Evolutionary conservation across 2,888 invertebrate genomes (phyloP), one percentile per base, ranked within the genome.

Genomic region (Eledona agricola): DNA sequence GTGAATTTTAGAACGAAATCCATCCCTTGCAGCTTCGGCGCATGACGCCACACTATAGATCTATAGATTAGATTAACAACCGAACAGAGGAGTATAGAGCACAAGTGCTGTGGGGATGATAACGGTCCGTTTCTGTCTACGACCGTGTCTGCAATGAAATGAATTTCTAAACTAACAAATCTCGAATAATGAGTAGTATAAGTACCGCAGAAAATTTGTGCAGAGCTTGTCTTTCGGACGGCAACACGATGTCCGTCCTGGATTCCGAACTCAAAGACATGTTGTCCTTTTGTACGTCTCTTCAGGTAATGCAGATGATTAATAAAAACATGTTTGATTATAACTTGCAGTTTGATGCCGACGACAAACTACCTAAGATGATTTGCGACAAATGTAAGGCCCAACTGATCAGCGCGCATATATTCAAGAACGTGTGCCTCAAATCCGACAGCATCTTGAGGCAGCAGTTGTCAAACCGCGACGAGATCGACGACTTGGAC

Each of bases 221-320:
- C 59, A 72, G 81, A 49, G 75, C 79, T 57, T 82, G 82, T 65
- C 67, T 82, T 62, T 51, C 62, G 51, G 59, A 72, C 67, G 54
- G 72, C 67, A 20, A 71, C 61, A 72, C 80, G 68, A 68, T 71
- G 60, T 73, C 79, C 1, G 59, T 75, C 47, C 64, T 71, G 25
- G 66, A 67, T n/a, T 63, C 72, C 50, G 72, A 75, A 40, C 62
- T 70, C 38, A 65, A 66, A 55, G 66, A 70, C 37, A 74, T 62
- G 57, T 70, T 68, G 53, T 52, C 55, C 19, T 69, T 59, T 31
- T 72, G 71, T 45, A 70, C 71, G 17, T 64, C 68, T 11, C 49
- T 72, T 56, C 57, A 61, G 40, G 71, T 72, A 64, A 28, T 54
- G 9, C 10, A 13, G 16, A 12, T 12, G 26, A 34, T 34, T 10